phyloP scores from a whole-genome alignment of 2,797 vertebrate genomes.

The Rhinogobio ventralis region DNA sequence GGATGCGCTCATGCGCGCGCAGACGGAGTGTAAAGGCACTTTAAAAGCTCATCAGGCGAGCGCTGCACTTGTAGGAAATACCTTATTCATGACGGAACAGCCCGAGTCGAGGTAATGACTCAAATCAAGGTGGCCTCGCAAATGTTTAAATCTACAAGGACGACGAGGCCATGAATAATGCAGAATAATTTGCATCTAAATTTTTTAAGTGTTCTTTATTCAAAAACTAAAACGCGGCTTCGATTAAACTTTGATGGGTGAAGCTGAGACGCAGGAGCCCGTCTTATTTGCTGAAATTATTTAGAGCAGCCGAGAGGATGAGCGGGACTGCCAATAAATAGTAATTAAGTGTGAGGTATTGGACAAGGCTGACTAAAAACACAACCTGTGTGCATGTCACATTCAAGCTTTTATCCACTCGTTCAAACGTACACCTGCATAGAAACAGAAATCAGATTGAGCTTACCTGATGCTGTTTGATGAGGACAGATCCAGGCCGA shows the following conservation, averaged over 20 bases:
- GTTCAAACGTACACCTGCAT: not conserved
- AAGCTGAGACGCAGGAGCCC: slow-evolving; percentile 86
- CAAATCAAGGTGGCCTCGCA: slow-evolving; percentile 99
- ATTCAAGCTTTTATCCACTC: not conserved
- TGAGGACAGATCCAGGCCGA: slow-evolving; percentile 18
- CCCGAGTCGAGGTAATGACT: slow-evolving; percentile 98
- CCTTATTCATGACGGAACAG: slow-evolving; percentile 98
- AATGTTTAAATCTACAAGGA: slow-evolving; percentile 99
- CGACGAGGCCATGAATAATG: slow-evolving; percentile 98
- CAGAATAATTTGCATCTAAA: slow-evolving; percentile 99
- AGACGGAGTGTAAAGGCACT: slow-evolving; percentile 95
- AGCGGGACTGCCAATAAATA: slow-evolving; percentile 71
- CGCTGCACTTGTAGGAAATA: slow-evolving; percentile 98
- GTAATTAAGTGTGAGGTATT: slow-evolving; percentile 58
- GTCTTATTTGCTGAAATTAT: slow-evolving; percentile 93
- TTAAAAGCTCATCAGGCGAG: slow-evolving; percentile 98
- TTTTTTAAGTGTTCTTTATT: slow-evolving; percentile 99
- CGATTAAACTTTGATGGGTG: slow-evolving; percentile 99
- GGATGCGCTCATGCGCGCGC: slow-evolving; percentile 91
- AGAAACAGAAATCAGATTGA: slow-evolving; percentile 45
- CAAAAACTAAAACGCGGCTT: slow-evolving; percentile 91
- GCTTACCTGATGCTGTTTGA: slow-evolving; percentile 66
- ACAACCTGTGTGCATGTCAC: too few species aligned
- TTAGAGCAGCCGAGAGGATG: slow-evolving; percentile 80
- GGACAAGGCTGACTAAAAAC: too few species aligned